Evolutionary conservation across 2,113 vertebrate genomes (phyloP).

Genomic region (Triplophysa siluroides): DNA sequence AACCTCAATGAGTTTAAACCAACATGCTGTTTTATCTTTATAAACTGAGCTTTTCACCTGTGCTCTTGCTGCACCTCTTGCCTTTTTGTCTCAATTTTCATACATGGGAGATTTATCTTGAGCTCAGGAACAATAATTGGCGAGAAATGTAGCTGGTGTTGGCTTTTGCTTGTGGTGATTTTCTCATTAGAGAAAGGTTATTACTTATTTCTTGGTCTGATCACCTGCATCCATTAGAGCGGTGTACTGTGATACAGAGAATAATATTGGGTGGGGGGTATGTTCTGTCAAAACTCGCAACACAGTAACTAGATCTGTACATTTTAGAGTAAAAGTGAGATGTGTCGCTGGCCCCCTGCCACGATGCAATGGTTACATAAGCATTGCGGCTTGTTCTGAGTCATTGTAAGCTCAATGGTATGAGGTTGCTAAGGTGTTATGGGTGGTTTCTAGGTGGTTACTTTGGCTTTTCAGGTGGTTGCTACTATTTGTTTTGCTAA

Average conservation of each 20-base stretch:
- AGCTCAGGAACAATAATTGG: conserved; percentile 6
- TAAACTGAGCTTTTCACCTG: conserved; percentile 10
- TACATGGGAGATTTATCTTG: background rate
- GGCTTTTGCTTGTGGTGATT: background rate
- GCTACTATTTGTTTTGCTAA: no score
- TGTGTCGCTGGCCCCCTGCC: no score
- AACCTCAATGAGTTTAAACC: conserved; percentile 29
- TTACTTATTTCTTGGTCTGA: conserved; percentile 6
- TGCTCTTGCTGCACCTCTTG: conserved; percentile 11
- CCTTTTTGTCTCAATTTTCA: conserved; percentile 16
- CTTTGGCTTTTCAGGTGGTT: no score
- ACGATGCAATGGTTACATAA: no score
- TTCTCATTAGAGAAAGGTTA: conserved; percentile 11
- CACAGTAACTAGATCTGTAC: no score
- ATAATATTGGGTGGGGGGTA: background rate
- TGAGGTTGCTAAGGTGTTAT: no score
- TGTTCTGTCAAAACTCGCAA: background rate
- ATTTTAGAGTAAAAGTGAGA: no score
- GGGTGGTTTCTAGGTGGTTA: no score
- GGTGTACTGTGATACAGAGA: background rate
- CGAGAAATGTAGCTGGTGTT: background rate
- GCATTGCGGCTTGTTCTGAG: no score
- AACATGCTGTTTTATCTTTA: conserved; percentile 25
- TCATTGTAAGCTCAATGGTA: no score
- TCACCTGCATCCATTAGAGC: background rate